A percentile compares a stretch with the other conserved stretches of the same genome.
phyloP scores from a whole-genome alignment of 2,797 vertebrate genomes.

The Oceanodroma leucorhoa region DNA sequence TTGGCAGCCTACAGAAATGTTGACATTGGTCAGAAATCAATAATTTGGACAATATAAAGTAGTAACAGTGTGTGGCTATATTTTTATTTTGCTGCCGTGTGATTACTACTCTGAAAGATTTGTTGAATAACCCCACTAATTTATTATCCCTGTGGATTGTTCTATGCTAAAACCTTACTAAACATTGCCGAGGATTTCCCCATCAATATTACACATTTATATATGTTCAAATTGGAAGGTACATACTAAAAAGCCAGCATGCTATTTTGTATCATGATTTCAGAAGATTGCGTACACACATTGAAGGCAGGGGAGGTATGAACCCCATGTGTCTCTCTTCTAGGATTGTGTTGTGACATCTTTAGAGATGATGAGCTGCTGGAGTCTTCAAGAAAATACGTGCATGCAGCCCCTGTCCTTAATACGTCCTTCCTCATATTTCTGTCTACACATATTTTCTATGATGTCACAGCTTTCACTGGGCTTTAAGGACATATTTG shows the following conservation, averaged over 20 bases:
- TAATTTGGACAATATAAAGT: neutral
- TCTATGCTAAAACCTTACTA: neutral
- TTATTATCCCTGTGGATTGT: neutral
- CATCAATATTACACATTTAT: neutral
- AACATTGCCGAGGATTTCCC: neutral
- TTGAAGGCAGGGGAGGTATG: neutral
- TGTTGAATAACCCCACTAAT: neutral
- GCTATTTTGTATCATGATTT: neutral
- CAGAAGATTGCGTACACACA: neutral
- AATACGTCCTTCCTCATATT: neutral
- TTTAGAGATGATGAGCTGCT: neutral
- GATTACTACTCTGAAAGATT: neutral
- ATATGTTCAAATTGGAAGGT: neutral
- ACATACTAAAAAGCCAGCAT: neutral
- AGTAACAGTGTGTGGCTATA: neutral
- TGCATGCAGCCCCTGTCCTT: fast-evolving
- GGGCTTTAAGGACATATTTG: neutral
- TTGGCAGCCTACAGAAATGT: neutral
- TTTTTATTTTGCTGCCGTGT: conserved; percentile 1
- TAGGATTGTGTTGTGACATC: neutral
- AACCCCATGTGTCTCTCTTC: fast-evolving
- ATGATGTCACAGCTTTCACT: neutral
- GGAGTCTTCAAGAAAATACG: neutral
- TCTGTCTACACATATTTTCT: neutral
- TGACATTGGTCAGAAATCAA: neutral